Conservation (phyloP, 2,888 invertebrate species). For the Leptodirus hochenwartii region DNA sequence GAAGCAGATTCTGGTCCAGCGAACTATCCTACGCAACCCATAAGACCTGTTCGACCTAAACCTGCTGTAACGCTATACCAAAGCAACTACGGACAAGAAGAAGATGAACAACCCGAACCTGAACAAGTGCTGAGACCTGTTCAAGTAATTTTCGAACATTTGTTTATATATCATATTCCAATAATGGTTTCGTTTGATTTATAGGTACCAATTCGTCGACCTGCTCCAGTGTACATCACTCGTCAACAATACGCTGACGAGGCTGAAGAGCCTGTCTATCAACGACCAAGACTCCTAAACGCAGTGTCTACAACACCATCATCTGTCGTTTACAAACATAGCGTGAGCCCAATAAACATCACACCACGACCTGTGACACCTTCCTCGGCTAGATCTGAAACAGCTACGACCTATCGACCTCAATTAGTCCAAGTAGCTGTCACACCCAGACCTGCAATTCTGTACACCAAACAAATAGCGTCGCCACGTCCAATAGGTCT, state of each 20-base stretch:
- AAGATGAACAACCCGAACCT: constrained; percentile 39
- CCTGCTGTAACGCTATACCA: constrained; percentile 51
- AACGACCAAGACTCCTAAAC: constrained; percentile 16
- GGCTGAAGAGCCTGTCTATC: constrained; percentile 15
- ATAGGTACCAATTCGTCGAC: constrained; percentile 12
- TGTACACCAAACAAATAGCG: constrained; percentile 22
- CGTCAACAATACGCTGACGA: constrained; percentile 22
- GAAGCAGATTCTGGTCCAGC: constrained; percentile 42
- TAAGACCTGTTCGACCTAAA: constrained; percentile 26
- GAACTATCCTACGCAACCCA: constrained; percentile 39
- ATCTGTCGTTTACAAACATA: constrained; percentile 23
- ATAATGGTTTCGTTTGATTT: constrained; percentile 1
- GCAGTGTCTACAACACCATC: constrained; percentile 32
- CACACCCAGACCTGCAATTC: constrained; percentile 32
- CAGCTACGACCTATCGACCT: constrained; percentile 47
- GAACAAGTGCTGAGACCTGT: constrained; percentile 27
- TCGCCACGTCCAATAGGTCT: constrained; percentile 17
- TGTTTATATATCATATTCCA: background rate
- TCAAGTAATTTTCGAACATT: constrained; percentile 15
- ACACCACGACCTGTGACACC: constrained; percentile 39
- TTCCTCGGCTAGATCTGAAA: constrained; percentile 31
- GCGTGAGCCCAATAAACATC: constrained; percentile 33
- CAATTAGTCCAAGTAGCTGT: constrained; percentile 38
- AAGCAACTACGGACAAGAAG: constrained; percentile 45
- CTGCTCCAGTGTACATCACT: constrained; percentile 23